A percentile compares a stretch with the other conserved stretches of the same genome.
phyloP scores from a whole-genome alignment of 2,113 vertebrate species.

The Syngnathoides biaculeatus region DNA sequence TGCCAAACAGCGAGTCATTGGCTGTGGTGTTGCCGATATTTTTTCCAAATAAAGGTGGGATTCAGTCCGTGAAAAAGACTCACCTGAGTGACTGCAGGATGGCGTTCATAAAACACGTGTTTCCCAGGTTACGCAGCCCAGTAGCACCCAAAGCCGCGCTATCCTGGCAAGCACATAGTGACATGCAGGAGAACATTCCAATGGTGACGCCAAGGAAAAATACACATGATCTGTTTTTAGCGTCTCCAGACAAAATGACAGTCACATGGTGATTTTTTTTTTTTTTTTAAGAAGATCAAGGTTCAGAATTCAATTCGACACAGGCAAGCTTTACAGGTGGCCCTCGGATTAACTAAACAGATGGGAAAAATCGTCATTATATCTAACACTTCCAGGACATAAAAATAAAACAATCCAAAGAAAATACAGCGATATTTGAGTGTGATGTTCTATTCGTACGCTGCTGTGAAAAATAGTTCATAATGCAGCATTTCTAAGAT shows the following conservation, averaged over 20 bases:
- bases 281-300: background rate
- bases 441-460: too few relatives aligned
- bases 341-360: too few relatives aligned
- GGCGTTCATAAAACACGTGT: conserved; percentile 98
- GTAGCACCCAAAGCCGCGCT: conserved; percentile 83
- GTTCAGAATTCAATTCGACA: too few relatives aligned
- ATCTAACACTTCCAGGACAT: too few relatives aligned
- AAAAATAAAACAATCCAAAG: too few relatives aligned
- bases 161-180: conserved; percentile 69
- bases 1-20: too few relatives aligned
- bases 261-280: background rate
- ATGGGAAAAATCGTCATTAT: too few relatives aligned
- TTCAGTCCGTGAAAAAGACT: background rate
- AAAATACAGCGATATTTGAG: too few relatives aligned
- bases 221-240: background rate
- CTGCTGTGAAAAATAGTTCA: too few relatives aligned
- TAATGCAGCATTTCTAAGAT: too few relatives aligned
- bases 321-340: too few relatives aligned
- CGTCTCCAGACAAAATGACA: background rate
- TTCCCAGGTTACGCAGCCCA: conserved; percentile 91
- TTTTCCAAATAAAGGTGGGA: background rate
- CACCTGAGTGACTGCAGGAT: conserved; percentile 99
- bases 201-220: too few relatives aligned
- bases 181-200: background rate
- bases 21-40: background rate